Evolutionary conservation across 1,140 invertebrate species (phyloP), one percentile per base, ranked within the genome.

Genomic region (Tetramorium parvispinum): DNA sequence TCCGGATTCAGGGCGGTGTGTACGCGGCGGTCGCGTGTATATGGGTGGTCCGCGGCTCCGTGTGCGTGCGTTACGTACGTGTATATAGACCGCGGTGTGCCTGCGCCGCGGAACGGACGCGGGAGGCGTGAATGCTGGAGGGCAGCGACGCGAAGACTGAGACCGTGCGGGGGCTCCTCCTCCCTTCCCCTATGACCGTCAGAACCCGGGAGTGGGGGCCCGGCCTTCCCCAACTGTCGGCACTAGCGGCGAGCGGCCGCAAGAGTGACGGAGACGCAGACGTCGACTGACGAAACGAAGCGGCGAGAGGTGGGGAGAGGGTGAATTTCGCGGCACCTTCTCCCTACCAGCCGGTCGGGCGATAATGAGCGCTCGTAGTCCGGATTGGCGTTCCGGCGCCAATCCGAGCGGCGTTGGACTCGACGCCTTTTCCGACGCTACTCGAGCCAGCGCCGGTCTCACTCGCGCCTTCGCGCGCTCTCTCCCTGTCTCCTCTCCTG

Each of bases 111-210:
- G 89, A 91, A 87, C 92, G 91, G 87, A 93, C 93, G 92, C 93
- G 92, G 94, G 94, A 95, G 94, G 94, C 94, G 94, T 95, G 94
- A 95, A 95, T 95, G 93, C 94, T 92, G 92, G 93, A 94, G 94
- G 94, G 93, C 93, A 93, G 94, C 94, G 91, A 93, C 94, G 94
- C 93, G 89, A 94, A 94, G 93, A 94, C 94, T 94, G 94, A 91
- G 87, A 86, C 85, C 88, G 90, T 86, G 66, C 90, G 89, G 87
- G 91, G 89, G 93, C 94, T 94, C 94, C 94, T 94, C 94, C 93
- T 94, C 93, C 92, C 93, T 94, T 92, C 94, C 93, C 93, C 94
- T 92, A 86, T 65, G 81, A 21, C 85, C 59, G 43, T 49, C 40
- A 8, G 37, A 55, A 7, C 0, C 10, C 16, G 37, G 11, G 2